Evolutionary conservation across 2,113 vertebrate genomes (phyloP).

Genomic region (Deroptyus accipitrinus): DNA sequence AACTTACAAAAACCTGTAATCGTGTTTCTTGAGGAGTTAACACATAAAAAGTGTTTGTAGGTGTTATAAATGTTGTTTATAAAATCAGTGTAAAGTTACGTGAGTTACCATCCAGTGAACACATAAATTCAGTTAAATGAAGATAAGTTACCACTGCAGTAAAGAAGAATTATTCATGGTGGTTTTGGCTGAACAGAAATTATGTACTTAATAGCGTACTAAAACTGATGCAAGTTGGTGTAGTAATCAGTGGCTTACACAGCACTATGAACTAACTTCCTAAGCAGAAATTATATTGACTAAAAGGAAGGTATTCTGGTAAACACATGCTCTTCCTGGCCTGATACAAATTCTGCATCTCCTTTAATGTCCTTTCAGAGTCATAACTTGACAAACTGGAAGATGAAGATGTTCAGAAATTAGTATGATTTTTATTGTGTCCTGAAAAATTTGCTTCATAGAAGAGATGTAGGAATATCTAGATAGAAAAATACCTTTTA

Average conservation of each 20-base stretch:
- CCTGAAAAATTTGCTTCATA: neutral
- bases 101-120: neutral
- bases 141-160: neutral
- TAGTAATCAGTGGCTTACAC: neutral
- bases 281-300: neutral
- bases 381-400: neutral
- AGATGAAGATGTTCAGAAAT: neutral
- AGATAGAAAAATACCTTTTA: neutral
- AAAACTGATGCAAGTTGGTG: neutral
- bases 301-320: neutral
- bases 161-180: neutral
- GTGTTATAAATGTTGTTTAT: neutral
- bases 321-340: neutral
- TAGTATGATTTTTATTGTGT: neutral
- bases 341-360: neutral
- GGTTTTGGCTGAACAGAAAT: neutral
- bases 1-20: neutral
- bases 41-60: neutral
- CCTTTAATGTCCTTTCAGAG: neutral
- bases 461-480: neutral
- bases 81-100: neutral
- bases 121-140: neutral
- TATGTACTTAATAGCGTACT: neutral
- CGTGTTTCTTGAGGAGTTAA: neutral
- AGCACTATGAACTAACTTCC: neutral